These are phyloP conservation scores for Ammodytes marinus DNA, from an alignment of 2,113 vertebrate genomes.

Conservation along the genomic window DNA sequence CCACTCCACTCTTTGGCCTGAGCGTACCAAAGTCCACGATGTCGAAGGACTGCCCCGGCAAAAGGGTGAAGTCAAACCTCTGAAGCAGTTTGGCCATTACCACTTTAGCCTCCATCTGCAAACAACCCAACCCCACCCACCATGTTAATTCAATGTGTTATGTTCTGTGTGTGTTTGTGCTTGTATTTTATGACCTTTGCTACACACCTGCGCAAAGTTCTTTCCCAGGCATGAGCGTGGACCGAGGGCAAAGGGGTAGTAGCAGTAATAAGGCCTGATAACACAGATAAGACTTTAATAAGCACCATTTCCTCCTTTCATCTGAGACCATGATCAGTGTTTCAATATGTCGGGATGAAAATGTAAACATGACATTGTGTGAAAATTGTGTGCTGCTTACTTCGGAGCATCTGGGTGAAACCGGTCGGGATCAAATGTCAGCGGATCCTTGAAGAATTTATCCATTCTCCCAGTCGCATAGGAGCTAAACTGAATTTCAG, in stretches of 20 bases:
- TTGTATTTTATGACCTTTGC: not conserved
- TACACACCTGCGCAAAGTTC: constrained; percentile 91
- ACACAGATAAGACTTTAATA: constrained; percentile 2
- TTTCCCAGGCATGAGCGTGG: constrained; percentile 92
- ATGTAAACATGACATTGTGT: not conserved
- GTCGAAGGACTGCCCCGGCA: constrained; percentile 87
- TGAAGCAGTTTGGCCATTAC: constrained; percentile 94
- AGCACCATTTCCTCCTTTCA: not conserved
- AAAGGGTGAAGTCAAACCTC: constrained; percentile 90
- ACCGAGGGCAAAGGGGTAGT: constrained; percentile 92
- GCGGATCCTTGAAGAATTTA: constrained; percentile 90
- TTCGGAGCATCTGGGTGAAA: constrained; percentile 90
- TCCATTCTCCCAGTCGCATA: constrained; percentile 89
- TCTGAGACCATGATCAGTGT: not conserved
- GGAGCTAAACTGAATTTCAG: constrained; percentile 84
- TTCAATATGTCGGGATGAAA: not conserved
- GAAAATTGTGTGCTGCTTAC: constrained; percentile 79
- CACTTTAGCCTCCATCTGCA: constrained; percentile 94
- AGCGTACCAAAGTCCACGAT: constrained; percentile 86
- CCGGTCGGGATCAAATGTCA: constrained; percentile 92
- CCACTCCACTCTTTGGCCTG: constrained; percentile 87
- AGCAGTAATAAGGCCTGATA: constrained; percentile 84
- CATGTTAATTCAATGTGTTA: not conserved
- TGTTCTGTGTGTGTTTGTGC: not conserved
- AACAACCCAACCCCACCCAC: not conserved